Evolutionary conservation across 1,140 invertebrate genomes (phyloP).

Genomic region (Nymphalis io): DNA sequence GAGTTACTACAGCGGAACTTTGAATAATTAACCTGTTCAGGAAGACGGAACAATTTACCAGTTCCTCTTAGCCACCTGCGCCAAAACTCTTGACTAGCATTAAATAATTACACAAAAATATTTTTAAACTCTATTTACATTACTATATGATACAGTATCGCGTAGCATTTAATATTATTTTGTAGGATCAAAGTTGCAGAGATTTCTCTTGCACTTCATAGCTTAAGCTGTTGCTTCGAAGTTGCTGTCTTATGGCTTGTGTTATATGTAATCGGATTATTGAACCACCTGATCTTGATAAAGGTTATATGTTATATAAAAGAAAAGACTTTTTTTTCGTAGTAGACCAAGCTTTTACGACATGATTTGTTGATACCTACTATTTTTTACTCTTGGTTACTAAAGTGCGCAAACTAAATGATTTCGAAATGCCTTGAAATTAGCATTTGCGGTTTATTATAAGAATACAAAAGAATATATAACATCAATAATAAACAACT

Average conservation of each 20-base stretch:
- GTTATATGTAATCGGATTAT: slow-evolving; percentile 7
- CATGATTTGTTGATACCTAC: too few relatives aligned
- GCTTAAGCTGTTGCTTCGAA: slow-evolving; percentile 7
- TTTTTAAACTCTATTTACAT: slow-evolving; percentile 2
- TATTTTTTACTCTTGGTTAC: too few relatives aligned
- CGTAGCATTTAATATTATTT: background rate
- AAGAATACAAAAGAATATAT: too few relatives aligned
- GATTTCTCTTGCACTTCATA: slow-evolving; percentile 1
- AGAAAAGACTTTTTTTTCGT: background rate
- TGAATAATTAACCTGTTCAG: slow-evolving; percentile 60
- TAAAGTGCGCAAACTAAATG: too few relatives aligned
- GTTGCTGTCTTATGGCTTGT: background rate
- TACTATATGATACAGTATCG: slow-evolving; percentile 8
- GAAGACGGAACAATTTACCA: slow-evolving; percentile 46
- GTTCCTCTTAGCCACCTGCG: slow-evolving; percentile 51
- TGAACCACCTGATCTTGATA: background rate
- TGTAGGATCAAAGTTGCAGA: background rate
- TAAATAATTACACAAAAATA: background rate
- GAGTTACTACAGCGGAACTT: slow-evolving; percentile 35
- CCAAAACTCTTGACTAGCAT: slow-evolving; percentile 35
- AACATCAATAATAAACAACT: too few relatives aligned
- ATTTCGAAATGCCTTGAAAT: too few relatives aligned
- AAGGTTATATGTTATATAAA: background rate
- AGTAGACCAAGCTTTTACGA: background rate
- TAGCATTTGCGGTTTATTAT: too few relatives aligned